Base-by-base conservation (phyloP, 2,888 invertebrate species). In the Stenodera caucasica region DNA sequence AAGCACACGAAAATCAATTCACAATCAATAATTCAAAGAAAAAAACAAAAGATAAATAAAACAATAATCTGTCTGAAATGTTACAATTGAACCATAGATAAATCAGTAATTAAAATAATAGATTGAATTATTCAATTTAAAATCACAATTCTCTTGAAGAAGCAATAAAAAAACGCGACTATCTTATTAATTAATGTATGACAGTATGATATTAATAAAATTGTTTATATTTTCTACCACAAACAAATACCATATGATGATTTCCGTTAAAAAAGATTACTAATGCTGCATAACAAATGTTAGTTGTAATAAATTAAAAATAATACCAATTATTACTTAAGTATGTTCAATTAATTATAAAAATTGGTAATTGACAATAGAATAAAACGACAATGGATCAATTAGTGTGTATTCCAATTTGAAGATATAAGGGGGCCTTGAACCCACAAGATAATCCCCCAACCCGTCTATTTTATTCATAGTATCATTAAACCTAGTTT, bases 401-500 rank as follows among this genome's bases (percentile, higher is more conserved):
- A n/a, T n/a, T n/a, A n/a, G n/a, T n/a, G n/a, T n/a, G n/a, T n/a
- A n/a, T n/a, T n/a, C n/a, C n/a, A n/a, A n/a, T n/a, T 15, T 9
- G 30, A 33, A 32, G 35, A 11, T 35, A n/a, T n/a, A n/a, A n/a
- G 33, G 11, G 37, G 52, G 45, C 59, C 59, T 60, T 60, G 59
- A 60, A 60, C 59, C 59, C 58, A 29, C 32, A 37, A 37, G 59
- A 60, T 60, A 55, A 2, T 4, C 55, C 55, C 55, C 51, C 15
- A 35, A 51, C 45, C 5, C 23, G 12, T 52, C 52, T 33, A 55
- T 52, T 60, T 53, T 45, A 55, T 55, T 53, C 55, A 40, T 37
- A 60, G 33, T 49, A 54, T 53, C 45, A 55, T 60, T 60, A 60
- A 55, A 32, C 26, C 55, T 40, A 51, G 55, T 60, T 58, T 55